Base-by-base conservation (phyloP, 2,797 vertebrate species). In the Poeciliopsis presidionis region DNA sequence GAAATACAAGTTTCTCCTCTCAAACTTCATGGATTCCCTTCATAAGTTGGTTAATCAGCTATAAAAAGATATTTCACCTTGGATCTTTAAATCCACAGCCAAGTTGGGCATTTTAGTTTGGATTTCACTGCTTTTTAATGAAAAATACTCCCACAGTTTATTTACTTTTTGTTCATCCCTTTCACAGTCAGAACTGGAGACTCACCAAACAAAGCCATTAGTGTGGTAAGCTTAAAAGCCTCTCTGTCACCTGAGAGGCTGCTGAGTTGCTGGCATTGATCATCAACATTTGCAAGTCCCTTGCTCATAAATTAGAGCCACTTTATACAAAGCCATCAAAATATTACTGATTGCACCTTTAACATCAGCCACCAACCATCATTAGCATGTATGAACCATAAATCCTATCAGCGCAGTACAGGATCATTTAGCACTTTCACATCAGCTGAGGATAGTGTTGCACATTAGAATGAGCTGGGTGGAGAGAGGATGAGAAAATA, bases 381-480 rank as follows among this genome's bases (percentile, higher is more conserved):
- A 86, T 91, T 86, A 90, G 81, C 83, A 90, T 77, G 84, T 84
- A 72, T 1, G 45, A 67, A 70, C 78, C 79, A 87, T 87, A 85
- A 85, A 89, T 88, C 78, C 79, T 86, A 90, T 93, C 88, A 85
- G 87, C 16, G 67, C 63, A 76, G 81, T 65, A 67, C 69, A 78
- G 84, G 79, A 83, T 91, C 81, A 82, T 90, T 93, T 90, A 88
- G 80, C 87, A 88, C 89, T 84, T 88, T 80, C 81, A 80, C 79
- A 86, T 85, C 72, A 73, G 85, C 82, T 78, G 80, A 77, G 82
- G 85, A 86, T 74, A 81, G 80, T 79, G 87, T 61, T 67, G 59
- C 79, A 77, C 63, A 75, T 87, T 72, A 76, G 47, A 75, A 90
- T 25, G 74, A 90, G 77, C 80, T 67, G 74, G 81, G 76, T 65